A percentile compares a stretch with the other conserved stretches of the same genome.
phyloP scores from a whole-genome alignment of 2,888 invertebrate species.

The Andrena praecox region DNA sequence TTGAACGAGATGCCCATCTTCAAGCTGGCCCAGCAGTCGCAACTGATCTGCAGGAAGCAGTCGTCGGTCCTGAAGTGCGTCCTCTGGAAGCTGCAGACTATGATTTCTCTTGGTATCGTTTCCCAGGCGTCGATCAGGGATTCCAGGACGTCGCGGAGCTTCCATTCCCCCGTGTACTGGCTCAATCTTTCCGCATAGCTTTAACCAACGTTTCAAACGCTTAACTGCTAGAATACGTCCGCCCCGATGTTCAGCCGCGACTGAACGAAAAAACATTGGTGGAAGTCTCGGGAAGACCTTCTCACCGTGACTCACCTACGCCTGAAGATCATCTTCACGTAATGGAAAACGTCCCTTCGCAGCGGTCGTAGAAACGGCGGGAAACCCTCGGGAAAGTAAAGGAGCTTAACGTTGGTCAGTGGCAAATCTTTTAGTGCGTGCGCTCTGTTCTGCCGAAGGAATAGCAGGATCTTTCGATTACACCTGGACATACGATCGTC shows the following conservation, averaged over 20 bases:
- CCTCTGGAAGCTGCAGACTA: constrained; percentile 76
- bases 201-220: constrained; percentile 15
- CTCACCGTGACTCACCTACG: constrained; percentile 44
- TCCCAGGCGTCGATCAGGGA: constrained; percentile 73
- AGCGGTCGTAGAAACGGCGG: constrained; percentile 74
- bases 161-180: constrained; percentile 58
- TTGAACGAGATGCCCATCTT: constrained; percentile 71
- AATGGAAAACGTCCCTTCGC: constrained; percentile 75
- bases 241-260: not conserved
- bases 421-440: constrained; percentile 59
- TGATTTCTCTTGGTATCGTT: constrained; percentile 72
- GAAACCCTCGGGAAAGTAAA: constrained; percentile 76
- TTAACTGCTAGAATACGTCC: not conserved
- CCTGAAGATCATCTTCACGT: constrained; percentile 77
- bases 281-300: not conserved
- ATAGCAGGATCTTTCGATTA: constrained; percentile 73
- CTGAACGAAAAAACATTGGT: not conserved
- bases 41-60: constrained; percentile 67
- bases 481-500: constrained; percentile 68
- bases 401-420: constrained; percentile 70
- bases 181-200: constrained; percentile 60
- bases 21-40: constrained; percentile 70
- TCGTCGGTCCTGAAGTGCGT: constrained; percentile 77
- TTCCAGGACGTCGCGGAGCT: constrained; percentile 64
- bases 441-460: constrained; percentile 70